Percentiles rank a stretch among this genome's conserved stretches.
These are phyloP conservation scores for Astreopora myriophthalma DNA, from an alignment of 64 coral and sea anemone species.

Conservation along the genomic window DNA sequence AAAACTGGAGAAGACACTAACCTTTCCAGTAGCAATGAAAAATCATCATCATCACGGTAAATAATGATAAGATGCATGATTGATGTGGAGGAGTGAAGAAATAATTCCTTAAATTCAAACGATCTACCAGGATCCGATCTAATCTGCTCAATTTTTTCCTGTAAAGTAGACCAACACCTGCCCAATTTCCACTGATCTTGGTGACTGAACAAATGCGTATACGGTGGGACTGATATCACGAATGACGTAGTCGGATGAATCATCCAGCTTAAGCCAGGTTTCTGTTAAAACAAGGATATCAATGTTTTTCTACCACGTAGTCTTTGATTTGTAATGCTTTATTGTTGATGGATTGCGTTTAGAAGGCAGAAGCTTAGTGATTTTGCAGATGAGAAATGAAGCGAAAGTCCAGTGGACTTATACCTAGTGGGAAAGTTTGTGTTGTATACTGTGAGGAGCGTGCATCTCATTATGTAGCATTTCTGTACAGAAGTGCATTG, in stretches of 20 bases:
- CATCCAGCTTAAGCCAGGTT: neutral
- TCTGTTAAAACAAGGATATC: neutral
- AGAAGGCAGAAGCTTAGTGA: no score
- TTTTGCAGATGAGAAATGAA: neutral
- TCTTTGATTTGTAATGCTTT: neutral
- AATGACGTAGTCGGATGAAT: neutral
- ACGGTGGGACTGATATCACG: neutral
- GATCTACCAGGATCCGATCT: neutral
- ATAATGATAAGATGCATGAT: no score
- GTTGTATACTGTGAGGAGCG: no score
- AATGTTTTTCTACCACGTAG: neutral
- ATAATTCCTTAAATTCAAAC: no score
- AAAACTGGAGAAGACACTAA: conserved; percentile 18
- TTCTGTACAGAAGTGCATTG: no score
- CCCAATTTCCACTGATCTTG: neutral
- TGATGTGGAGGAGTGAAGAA: no score
- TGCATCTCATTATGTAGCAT: no score
- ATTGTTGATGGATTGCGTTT: neutral
- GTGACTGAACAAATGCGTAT: neutral
- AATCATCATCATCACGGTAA: conserved; percentile 45
- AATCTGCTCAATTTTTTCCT: neutral
- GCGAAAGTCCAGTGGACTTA: no score
- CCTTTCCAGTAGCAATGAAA: conserved; percentile 23
- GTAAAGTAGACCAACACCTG: neutral
- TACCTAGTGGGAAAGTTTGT: no score